phyloP scores from a whole-genome alignment of 2,113 vertebrate species.

The Condylura cristata region DNA sequence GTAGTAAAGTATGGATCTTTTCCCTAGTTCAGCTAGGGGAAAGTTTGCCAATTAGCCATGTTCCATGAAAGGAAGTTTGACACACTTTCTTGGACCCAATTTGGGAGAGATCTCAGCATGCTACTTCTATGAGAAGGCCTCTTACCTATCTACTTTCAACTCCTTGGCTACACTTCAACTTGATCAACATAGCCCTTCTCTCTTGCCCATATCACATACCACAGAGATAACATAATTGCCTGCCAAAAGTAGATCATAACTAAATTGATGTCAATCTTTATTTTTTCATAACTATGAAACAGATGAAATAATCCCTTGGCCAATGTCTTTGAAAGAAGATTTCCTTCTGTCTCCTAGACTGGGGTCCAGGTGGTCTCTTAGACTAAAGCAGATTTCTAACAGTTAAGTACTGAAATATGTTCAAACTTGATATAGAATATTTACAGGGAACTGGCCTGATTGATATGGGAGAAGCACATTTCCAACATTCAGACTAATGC shows the following conservation, averaged over 20 bases:
- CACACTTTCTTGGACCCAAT: background rate
- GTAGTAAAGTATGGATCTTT: background rate
- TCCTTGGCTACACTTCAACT: background rate
- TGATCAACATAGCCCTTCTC: background rate
- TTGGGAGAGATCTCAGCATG: background rate
- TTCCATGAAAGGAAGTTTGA: background rate
- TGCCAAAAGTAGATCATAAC: background rate
- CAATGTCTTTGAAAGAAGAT: background rate
- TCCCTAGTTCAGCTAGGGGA: background rate
- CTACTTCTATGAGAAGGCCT: background rate
- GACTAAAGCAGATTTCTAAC: background rate
- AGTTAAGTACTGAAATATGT: background rate
- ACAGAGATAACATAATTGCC: background rate
- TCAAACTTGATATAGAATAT: background rate
- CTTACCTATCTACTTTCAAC: background rate
- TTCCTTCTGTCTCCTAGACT: background rate
- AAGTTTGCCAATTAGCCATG: background rate
- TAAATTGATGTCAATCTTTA: background rate
- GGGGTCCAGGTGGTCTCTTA: background rate
- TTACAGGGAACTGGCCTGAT: background rate
- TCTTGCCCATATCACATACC: background rate
- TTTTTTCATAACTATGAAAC: background rate
- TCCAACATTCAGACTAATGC: background rate
- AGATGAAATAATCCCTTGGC: background rate
- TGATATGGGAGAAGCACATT: background rate